Conservation (phyloP, 2,797 vertebrate genomes). For the Parauchenoglanis punctatus region DNA sequence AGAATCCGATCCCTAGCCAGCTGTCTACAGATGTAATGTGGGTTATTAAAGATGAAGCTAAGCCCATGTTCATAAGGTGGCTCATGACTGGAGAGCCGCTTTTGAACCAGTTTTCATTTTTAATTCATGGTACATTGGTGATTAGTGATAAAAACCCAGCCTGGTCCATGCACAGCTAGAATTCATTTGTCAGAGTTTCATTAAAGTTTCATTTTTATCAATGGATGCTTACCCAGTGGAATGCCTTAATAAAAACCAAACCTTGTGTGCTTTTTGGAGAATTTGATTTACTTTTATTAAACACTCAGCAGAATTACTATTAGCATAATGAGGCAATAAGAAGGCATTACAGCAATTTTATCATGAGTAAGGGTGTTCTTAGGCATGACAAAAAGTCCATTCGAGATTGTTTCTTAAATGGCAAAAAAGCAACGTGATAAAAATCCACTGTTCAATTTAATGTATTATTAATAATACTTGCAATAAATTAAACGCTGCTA, state of each 20-base stretch:
- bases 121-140: background rate
- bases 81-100: background rate
- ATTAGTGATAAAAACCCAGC: background rate
- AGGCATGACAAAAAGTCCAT: background rate
- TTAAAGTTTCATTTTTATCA: background rate
- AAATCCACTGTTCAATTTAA: no score
- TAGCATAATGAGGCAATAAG: background rate
- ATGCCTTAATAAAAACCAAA: no score
- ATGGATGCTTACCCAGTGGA: no score
- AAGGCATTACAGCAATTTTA: background rate
- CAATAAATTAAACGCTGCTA: background rate
- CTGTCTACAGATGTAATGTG: background rate
- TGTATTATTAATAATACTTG: background rate
- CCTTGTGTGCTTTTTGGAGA: background rate
- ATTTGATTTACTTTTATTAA: background rate
- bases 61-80: background rate
- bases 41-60: background rate
- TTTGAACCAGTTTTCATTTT: background rate
- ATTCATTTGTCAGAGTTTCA: background rate
- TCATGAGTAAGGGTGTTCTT: background rate
- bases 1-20: background rate
- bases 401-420: background rate
- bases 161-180: background rate
- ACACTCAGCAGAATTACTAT: background rate
- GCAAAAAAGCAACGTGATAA: background rate